Percentiles rank a stretch among this genome's conserved stretches.
Conservation (phyloP, 2,113 vertebrate species). For the Gadus chalcogrammus region DNA sequence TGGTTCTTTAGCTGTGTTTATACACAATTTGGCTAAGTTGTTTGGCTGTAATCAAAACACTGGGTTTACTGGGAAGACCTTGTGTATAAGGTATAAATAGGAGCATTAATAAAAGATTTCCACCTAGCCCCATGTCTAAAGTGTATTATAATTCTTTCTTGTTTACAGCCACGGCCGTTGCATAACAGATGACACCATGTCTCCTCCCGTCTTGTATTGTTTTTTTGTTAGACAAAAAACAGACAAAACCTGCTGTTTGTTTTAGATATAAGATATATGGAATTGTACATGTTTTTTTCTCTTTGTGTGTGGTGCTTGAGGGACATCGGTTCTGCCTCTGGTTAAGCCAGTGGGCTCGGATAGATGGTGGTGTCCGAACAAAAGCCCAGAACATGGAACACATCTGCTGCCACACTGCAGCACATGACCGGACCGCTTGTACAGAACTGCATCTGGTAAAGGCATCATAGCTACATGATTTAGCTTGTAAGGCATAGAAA, state of each 20-base stretch:
- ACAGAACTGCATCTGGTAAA: slow-evolving; percentile 48
- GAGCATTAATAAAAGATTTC: slow-evolving; percentile 23
- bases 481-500: slow-evolving; percentile 11
- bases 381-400: slow-evolving; percentile 32
- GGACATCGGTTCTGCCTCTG: slow-evolving; percentile 47
- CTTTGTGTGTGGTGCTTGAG: slow-evolving; percentile 39
- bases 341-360: slow-evolving; percentile 5
- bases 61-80: slow-evolving; percentile 43
- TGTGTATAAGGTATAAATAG: slow-evolving; percentile 40
- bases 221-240: too few species aligned
- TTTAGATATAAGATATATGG: too few species aligned
- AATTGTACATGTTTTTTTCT: too few species aligned
- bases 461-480: slow-evolving; percentile 15
- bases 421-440: slow-evolving; percentile 22
- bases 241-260: too few species aligned
- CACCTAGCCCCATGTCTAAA: slow-evolving; percentile 3
- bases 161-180: too few species aligned
- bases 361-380: slow-evolving; percentile 51
- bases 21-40: slow-evolving; percentile 42
- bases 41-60: slow-evolving; percentile 41
- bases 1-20: slow-evolving; percentile 1
- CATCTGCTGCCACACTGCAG: slow-evolving; percentile 50
- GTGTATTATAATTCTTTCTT: too few species aligned
- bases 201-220: too few species aligned
- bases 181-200: too few species aligned